These are phyloP conservation scores for Seriola dumerili DNA, from an alignment of 2,113 vertebrate species.

Conservation along the genomic window DNA sequence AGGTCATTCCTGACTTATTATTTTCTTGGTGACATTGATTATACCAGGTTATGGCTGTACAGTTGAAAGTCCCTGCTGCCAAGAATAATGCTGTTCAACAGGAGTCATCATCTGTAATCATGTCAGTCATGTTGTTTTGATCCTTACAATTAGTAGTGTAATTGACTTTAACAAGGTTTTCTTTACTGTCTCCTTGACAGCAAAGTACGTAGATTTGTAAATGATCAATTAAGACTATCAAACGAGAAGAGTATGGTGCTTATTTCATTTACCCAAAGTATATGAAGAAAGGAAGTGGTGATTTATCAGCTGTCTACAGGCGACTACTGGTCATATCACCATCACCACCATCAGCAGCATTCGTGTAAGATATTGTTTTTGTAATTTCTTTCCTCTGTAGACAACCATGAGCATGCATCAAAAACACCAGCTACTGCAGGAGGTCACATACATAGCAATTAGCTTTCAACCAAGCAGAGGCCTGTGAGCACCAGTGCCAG, in stretches of 20 bases:
- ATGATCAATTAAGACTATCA: slow-evolving; percentile 11
- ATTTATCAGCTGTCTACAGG: slow-evolving; percentile 21
- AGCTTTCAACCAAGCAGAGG: background rate
- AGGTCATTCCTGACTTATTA: too few species aligned
- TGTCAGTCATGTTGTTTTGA: background rate
- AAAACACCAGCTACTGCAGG: background rate
- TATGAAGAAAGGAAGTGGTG: background rate
- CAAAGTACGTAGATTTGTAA: background rate
- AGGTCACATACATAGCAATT: too few species aligned
- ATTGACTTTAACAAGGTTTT: background rate
- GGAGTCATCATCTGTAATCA: background rate
- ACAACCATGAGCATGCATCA: background rate
- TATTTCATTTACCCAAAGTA: background rate
- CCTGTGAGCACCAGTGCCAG: background rate
- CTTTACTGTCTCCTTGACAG: background rate
- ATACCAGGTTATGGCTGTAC: too few species aligned
- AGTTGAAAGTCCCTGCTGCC: too few species aligned
- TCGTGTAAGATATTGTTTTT: too few species aligned
- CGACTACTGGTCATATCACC: background rate
- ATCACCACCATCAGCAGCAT: background rate
- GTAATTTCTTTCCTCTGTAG: background rate
- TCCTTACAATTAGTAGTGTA: background rate
- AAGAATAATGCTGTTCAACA: background rate
- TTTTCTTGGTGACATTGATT: background rate
- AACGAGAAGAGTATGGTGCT: accelerated